Percentiles rank a stretch among this genome's conserved stretches.
Conservation (phyloP, 2,797 vertebrate genomes). For the Carapus acus region DNA sequence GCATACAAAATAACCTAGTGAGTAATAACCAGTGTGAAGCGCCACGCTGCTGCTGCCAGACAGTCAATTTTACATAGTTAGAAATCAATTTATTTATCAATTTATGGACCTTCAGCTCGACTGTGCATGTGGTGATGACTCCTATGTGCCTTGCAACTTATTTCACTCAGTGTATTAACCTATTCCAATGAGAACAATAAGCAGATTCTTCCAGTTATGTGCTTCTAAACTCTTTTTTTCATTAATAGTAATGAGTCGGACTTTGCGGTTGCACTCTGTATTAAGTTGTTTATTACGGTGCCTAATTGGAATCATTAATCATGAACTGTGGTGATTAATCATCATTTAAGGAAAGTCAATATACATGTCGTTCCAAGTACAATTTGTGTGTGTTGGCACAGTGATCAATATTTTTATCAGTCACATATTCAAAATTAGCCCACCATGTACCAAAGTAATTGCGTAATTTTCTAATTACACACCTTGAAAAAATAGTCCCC, state of each 20-base stretch:
- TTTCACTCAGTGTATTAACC: conserved; percentile 26
- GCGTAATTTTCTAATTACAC: too few relatives aligned
- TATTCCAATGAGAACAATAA: conserved; percentile 43
- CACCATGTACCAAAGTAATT: too few relatives aligned
- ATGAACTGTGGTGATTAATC: conserved; percentile 43
- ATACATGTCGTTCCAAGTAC: conserved; percentile 24
- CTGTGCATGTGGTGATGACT: conserved; percentile 31
- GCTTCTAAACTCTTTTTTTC: conserved; percentile 38
- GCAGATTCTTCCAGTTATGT: conserved; percentile 32
- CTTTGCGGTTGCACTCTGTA: conserved; percentile 29
- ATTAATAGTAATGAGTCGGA: conserved; percentile 39
- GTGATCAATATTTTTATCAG: conserved; percentile 5
- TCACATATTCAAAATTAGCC: conserved; percentile 8
- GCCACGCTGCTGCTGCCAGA: conserved; percentile 32
- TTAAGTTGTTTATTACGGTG: conserved; percentile 46
- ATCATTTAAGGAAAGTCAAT: conserved; percentile 39
- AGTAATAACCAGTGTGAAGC: conserved; percentile 45
- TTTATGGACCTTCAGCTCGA: conserved; percentile 52
- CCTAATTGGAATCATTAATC: conserved; percentile 45
- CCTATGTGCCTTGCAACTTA: conserved; percentile 20
- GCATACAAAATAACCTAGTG: conserved; percentile 47
- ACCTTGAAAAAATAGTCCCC: too few relatives aligned
- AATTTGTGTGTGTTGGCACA: conserved; percentile 8
- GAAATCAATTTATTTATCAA: conserved; percentile 57
- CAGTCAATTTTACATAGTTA: conserved; percentile 55